Base-by-base conservation (phyloP, 2,888 invertebrate species). In the Tetramorium bicarinatum region DNA sequence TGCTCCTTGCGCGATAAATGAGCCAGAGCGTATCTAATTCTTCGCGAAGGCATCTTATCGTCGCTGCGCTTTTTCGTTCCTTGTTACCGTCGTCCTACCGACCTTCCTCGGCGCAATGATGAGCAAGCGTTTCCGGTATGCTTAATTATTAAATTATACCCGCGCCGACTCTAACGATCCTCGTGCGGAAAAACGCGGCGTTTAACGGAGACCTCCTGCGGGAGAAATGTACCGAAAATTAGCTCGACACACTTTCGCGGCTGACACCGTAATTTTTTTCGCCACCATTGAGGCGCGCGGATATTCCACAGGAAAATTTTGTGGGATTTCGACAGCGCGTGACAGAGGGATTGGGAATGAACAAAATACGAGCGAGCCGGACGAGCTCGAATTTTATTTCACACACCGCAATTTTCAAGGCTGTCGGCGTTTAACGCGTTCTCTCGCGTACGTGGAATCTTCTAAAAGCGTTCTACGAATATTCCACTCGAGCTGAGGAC, bases 11-110 rank as follows among this genome's bases (percentile, higher is more conserved):
- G 88, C 72, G 93, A 91, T 69, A 94, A 90, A 89, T 94, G 93
- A 86, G 89, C 90, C 88, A 91, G 90, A 44, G 93, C 93, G 84
- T 93, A 93, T 90, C 91, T 94, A 81, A 94, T 88, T 88, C 91
- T 92, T 76, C 88, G 91, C 52, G 90, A 90, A 71, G 89, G 80
- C 92, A 92, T 93, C 81, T 85, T 89, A 59, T 47, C 47, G 11
- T 18, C 13, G n/a, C 15, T 15, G 41, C 38, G 21, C 29, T 59
- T 71, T 71, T 44, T 79, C 44, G 41, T 18, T 47, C 21, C 13
- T 18, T 47, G 44, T 56, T 44, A n/a, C n/a, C 44, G 3, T 67
- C 38, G 18, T n/a, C 21, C 2, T 25, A 25, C 29, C 29, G n/a
- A 15, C 9, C 29, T 29, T 25, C 1, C 21, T 25, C 34, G 25